phyloP scores from a whole-genome alignment of 1,140 invertebrate genomes.

The Tetranychus urticae region DNA sequence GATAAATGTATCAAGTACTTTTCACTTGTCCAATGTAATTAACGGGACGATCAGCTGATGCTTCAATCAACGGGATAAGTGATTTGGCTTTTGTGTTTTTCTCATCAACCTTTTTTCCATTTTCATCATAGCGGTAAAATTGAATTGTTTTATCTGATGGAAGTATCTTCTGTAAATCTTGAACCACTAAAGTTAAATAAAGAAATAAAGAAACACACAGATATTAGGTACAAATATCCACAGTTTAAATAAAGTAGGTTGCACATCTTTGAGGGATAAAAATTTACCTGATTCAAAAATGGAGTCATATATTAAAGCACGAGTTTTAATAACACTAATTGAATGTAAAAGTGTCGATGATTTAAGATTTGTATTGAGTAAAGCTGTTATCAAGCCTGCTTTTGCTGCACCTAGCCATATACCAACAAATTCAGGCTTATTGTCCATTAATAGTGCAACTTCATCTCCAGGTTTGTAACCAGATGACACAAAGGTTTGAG shows the following conservation, averaged over 20 bases:
- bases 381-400: constrained; percentile 17
- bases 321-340: constrained; percentile 16
- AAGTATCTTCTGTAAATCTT: too few species aligned
- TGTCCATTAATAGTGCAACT: constrained; percentile 65
- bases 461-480: constrained; percentile 22
- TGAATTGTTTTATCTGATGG: too few species aligned
- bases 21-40: too few species aligned
- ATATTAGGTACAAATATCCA: too few species aligned
- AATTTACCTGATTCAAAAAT: constrained; percentile 2
- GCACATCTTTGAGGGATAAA: neutral
- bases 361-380: constrained; percentile 17
- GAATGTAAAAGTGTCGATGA: constrained; percentile 15
- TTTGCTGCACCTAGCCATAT: constrained; percentile 53
- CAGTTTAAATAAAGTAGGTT: too few species aligned
- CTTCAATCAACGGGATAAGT: too few species aligned
- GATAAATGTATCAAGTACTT: too few species aligned
- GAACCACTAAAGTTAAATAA: too few species aligned
- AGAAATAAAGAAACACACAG: too few species aligned
- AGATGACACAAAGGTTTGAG: constrained; percentile 38
- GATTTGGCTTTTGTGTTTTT: too few species aligned
- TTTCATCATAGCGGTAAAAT: too few species aligned
- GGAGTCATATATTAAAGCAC: constrained; percentile 14
- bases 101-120: too few species aligned
- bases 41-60: neutral
- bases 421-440: constrained; percentile 48